Conservation (phyloP, 2,797 vertebrate genomes). For the Phoeniculus purpureus region DNA sequence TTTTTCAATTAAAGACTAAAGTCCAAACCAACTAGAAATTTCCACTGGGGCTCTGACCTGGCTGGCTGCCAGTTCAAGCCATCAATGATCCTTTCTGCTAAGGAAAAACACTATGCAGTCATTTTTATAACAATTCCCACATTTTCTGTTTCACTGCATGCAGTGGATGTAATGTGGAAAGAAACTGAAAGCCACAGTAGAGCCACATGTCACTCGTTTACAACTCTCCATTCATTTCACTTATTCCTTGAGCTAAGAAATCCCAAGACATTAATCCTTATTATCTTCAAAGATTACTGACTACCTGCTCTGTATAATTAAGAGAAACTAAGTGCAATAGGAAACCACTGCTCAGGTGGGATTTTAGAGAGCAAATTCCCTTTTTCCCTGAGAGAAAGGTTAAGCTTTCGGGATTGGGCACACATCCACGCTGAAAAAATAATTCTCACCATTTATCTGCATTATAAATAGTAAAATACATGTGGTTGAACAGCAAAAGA, state of each 20-base stretch:
- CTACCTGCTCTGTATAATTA: neutral
- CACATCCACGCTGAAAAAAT: neutral
- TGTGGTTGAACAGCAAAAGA: neutral
- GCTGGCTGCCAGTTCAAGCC: constrained; percentile 37
- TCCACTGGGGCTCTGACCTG: constrained; percentile 45
- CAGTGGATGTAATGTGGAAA: neutral
- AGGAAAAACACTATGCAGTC: neutral
- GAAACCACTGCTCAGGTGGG: neutral
- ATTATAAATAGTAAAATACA: neutral
- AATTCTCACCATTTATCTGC: neutral
- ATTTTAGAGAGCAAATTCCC: neutral
- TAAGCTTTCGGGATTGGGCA: neutral
- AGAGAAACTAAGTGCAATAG: neutral
- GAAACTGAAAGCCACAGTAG: neutral
- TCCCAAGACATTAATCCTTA: neutral
- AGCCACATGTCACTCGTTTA: neutral
- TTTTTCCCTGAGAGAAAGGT: neutral
- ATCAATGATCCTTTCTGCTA: constrained; percentile 2
- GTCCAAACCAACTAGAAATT: constrained; percentile 7
- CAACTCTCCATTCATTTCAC: neutral
- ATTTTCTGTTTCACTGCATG: neutral
- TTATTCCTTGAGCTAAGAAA: constrained; percentile 5
- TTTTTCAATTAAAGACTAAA: constrained; percentile 54
- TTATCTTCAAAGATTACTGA: neutral
- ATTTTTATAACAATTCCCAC: constrained; percentile 35